phyloP scores from a whole-genome alignment of 2,797 vertebrate species.

The Paguma larvata region DNA sequence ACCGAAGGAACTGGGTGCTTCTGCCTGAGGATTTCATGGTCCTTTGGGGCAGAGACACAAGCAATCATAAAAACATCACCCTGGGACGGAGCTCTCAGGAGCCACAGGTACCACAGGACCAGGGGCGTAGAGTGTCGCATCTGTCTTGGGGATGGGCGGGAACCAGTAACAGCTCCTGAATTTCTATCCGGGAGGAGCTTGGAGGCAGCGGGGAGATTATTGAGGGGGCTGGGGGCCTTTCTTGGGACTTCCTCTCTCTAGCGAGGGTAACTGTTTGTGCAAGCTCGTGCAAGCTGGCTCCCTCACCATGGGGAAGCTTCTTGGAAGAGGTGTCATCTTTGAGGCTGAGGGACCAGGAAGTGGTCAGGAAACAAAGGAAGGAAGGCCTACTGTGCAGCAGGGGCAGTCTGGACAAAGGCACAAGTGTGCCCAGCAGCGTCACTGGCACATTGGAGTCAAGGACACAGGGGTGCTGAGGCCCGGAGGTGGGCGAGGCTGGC shows the following conservation, averaged over 20 bases:
- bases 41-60: background rate
- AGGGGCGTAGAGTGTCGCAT: no score
- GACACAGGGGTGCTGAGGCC: no score
- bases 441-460: background rate
- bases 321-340: background rate
- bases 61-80: background rate
- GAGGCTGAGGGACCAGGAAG: background rate
- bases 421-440: no score
- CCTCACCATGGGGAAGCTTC: background rate
- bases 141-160: background rate
- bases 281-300: background rate
- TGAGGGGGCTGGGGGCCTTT: background rate
- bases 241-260: background rate
- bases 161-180: background rate
- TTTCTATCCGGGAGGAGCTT: background rate
- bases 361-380: background rate
- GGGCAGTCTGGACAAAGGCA: background rate
- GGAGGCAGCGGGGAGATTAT: background rate
- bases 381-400: background rate
- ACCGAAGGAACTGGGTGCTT: background rate
- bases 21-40: background rate
- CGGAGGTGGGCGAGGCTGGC: background rate
- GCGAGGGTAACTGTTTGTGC: background rate
- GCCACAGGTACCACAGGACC: fast-evolving
- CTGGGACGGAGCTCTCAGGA: fast-evolving